Evolutionary conservation across 1,140 invertebrate genomes (phyloP).

Genomic region (Oryzaephilus surinamensis): DNA sequence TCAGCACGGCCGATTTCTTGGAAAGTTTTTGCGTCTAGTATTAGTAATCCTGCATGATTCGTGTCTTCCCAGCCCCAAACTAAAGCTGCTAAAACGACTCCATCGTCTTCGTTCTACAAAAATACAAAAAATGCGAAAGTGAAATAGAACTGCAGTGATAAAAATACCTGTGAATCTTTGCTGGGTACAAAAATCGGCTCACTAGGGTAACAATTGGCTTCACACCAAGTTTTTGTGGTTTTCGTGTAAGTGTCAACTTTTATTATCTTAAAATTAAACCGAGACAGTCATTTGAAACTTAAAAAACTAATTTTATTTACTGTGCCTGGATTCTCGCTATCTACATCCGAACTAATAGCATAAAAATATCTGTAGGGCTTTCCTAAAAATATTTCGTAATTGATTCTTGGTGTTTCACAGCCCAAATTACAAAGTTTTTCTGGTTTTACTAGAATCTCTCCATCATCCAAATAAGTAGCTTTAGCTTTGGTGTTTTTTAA

Average conservation of each 20-base stretch:
- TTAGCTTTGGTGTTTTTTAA: slow-evolving; percentile 38
- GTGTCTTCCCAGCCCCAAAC: slow-evolving; percentile 51
- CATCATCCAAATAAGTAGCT: slow-evolving; percentile 40
- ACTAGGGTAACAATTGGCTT: slow-evolving; percentile 65
- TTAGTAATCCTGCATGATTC: slow-evolving; percentile 52
- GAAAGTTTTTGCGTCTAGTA: slow-evolving; percentile 58
- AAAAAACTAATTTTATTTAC: too few relatives aligned
- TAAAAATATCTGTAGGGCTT: slow-evolving; percentile 76
- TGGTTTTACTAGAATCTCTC: slow-evolving; percentile 46
- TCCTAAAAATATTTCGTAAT: slow-evolving; percentile 50
- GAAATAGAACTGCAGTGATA: too few relatives aligned
- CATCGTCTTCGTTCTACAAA: slow-evolving; percentile 53
- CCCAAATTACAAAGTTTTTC: slow-evolving; percentile 62
- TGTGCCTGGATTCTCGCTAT: slow-evolving; percentile 63
- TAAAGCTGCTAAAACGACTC: slow-evolving; percentile 57
- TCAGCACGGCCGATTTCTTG: slow-evolving; percentile 54
- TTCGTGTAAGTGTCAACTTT: slow-evolving; percentile 65
- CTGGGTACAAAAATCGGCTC: slow-evolving; percentile 76
- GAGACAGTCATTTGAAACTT: background rate
- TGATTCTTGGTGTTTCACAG: slow-evolving; percentile 74
- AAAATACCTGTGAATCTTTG: slow-evolving; percentile 52
- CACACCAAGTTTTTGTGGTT: slow-evolving; percentile 57
- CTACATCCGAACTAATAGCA: slow-evolving; percentile 78
- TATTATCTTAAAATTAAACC: slow-evolving; percentile 17
- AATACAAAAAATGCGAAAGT: slow-evolving; percentile 10